Percentiles rank a stretch among this genome's conserved stretches.
These are phyloP conservation scores for Aricia agestis DNA, from an alignment of 1,140 invertebrate genomes.

Conservation along the genomic window DNA sequence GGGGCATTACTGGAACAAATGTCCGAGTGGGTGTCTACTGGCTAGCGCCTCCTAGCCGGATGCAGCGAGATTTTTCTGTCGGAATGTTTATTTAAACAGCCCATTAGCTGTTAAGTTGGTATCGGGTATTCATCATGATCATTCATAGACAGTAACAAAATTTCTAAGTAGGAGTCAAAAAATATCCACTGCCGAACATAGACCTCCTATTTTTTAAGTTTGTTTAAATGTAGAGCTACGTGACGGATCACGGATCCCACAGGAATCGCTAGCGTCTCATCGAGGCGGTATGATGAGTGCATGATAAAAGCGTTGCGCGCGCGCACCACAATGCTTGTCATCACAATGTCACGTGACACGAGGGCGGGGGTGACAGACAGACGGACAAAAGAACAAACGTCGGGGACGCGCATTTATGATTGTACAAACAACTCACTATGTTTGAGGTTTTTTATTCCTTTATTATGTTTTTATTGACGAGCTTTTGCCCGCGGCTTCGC, in stretches of 20 bases:
- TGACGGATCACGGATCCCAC: background rate
- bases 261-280: background rate
- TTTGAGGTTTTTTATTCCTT: background rate
- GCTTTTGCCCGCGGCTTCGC: no score
- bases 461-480: constrained; percentile 3
- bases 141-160: no score
- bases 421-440: constrained; percentile 17
- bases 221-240: background rate
- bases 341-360: constrained; percentile 38
- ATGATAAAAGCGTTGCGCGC: constrained; percentile 31
- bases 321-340: constrained; percentile 55
- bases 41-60: background rate
- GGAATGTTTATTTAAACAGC: background rate
- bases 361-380: constrained; percentile 41
- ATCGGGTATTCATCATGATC: background rate
- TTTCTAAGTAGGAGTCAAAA: no score
- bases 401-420: constrained; percentile 20
- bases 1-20: background rate
- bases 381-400: constrained; percentile 45
- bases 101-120: background rate
- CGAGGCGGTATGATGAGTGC: constrained; percentile 15
- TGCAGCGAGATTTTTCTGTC: background rate
- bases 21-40: background rate
- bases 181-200: no score
- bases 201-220: background rate